A percentile compares a stretch with the other conserved stretches of the same genome.
These are phyloP conservation scores for Drosophila crucigera DNA, from an alignment of 2,888 invertebrate species.

Conservation along the genomic window DNA sequence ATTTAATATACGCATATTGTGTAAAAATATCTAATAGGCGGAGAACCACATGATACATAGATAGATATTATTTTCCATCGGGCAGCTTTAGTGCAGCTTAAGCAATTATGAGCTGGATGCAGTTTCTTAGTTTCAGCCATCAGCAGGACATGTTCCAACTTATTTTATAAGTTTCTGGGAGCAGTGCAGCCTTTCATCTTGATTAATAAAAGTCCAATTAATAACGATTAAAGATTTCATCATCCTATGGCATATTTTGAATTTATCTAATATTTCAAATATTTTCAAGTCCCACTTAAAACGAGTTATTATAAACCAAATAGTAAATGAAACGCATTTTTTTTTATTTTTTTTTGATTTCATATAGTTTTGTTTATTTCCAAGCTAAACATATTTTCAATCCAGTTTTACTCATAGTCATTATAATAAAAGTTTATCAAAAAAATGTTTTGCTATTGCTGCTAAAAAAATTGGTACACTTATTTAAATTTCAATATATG, in stretches of 20 bases:
- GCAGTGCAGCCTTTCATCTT: neutral
- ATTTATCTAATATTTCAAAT: neutral
- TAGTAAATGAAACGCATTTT: conserved; percentile 10
- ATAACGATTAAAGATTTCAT: neutral
- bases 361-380: conserved; percentile 63
- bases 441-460: conserved; percentile 64
- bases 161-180: neutral
- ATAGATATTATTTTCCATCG: neutral
- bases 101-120: neutral
- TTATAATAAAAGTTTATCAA: conserved; percentile 71
- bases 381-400: conserved; percentile 71
- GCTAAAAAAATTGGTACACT: conserved; percentile 61
- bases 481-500: conserved; percentile 52
- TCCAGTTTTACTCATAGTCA: conserved; percentile 67
- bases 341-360: conserved; percentile 25
- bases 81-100: neutral
- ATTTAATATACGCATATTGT: neutral
- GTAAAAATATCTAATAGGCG: neutral
- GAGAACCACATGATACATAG: neutral
- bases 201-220: neutral
- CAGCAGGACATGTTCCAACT: neutral
- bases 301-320: neutral
- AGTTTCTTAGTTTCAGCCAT: neutral
- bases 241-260: neutral
- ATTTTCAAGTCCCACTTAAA: neutral